Evolutionary conservation across 2,888 invertebrate genomes (phyloP).

Genomic region (Boloria selene): DNA sequence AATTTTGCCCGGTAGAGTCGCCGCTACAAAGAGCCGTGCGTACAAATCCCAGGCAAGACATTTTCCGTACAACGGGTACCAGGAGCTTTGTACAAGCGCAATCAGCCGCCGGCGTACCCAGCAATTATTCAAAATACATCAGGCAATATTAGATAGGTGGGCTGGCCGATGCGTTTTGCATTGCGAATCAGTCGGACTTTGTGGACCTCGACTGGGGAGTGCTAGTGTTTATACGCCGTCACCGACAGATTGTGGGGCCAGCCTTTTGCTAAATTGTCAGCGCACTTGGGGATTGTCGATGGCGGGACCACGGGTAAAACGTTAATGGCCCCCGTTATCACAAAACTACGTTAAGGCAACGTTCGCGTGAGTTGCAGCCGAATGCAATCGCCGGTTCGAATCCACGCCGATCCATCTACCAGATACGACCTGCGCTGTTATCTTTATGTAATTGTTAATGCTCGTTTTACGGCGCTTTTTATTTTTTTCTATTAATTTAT

Average conservation of each 20-base stretch:
- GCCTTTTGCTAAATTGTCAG: constrained; percentile 68
- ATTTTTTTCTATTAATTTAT: neutral
- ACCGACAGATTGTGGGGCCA: constrained; percentile 63
- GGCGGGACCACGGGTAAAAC: constrained; percentile 47
- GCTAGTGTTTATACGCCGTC: constrained; percentile 63
- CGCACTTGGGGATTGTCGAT: constrained; percentile 58
- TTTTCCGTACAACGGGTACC: constrained; percentile 58
- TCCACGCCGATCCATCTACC: constrained; percentile 17
- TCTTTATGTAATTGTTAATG: neutral
- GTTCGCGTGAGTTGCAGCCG: constrained; percentile 34
- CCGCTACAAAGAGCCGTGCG: constrained; percentile 45
- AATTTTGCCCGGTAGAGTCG: constrained; percentile 41
- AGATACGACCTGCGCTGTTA: constrained; percentile 15
- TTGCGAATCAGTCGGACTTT: constrained; percentile 78
- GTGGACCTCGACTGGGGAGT: constrained; percentile 62
- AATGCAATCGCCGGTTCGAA: constrained; percentile 35
- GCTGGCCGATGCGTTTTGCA: constrained; percentile 77
- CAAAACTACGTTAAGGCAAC: constrained; percentile 47
- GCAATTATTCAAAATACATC: constrained; percentile 82
- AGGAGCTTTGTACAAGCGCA: constrained; percentile 69
- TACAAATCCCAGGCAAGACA: constrained; percentile 68
- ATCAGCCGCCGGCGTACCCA: constrained; percentile 66
- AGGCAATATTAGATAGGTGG: constrained; percentile 79
- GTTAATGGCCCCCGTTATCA: constrained; percentile 49
- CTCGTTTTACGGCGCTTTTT: neutral